A percentile compares a stretch with the other conserved stretches of the same genome.
Conservation (phyloP, 2,113 vertebrate genomes). For the Burhinus bistriatus region DNA sequence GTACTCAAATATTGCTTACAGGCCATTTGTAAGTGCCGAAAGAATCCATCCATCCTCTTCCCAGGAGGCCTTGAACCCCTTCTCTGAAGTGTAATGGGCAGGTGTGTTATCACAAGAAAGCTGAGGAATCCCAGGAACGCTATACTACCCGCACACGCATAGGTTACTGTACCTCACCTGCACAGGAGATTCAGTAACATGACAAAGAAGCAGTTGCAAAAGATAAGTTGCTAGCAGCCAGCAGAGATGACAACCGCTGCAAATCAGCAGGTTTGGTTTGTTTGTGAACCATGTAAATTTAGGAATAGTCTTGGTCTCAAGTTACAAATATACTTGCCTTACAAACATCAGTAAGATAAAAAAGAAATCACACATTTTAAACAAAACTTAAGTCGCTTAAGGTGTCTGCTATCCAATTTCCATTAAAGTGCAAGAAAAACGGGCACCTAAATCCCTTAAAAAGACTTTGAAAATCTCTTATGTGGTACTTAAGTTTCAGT, state of each 20-base stretch:
- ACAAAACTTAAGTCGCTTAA: neutral
- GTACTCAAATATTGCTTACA: neutral
- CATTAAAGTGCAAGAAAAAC: neutral
- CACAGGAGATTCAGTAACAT: rapidly evolving
- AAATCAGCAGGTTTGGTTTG: neutral
- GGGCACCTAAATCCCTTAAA: neutral
- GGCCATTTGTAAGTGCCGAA: neutral
- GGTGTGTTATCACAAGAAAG: rapidly evolving
- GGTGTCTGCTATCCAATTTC: neutral
- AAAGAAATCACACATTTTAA: neutral
- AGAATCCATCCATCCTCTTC: neutral
- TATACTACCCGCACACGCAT: neutral
- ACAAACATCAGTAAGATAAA: neutral
- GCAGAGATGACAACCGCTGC: neutral
- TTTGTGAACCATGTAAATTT: neutral
- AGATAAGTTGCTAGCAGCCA: neutral
- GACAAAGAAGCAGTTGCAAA: neutral
- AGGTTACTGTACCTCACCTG: no score
- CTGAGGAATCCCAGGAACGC: neutral
- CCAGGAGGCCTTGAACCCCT: neutral
- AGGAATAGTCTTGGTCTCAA: neutral
- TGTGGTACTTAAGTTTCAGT: neutral
- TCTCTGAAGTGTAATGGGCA: neutral
- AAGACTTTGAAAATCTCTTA: neutral
- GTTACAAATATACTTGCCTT: neutral